These are phyloP conservation scores for Drosophila ogumai DNA, from an alignment of 1,140 invertebrate genomes.

Conservation along the genomic window DNA sequence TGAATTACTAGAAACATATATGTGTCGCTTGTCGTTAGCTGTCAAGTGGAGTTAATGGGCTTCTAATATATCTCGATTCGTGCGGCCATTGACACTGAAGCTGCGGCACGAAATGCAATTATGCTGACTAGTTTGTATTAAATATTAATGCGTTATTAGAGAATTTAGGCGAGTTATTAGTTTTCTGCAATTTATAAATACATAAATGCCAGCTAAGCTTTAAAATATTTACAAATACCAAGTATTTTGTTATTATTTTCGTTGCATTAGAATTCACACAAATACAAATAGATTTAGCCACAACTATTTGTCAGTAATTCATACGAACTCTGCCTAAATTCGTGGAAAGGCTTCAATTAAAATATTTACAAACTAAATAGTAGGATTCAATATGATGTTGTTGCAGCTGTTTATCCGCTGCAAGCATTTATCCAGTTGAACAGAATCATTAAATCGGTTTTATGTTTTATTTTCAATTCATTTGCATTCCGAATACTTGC, in stretches of 20 bases:
- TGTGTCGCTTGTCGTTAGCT: conserved; percentile 11
- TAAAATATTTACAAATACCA: background rate
- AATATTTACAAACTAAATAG: conserved; percentile 18
- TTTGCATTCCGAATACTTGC: conserved; percentile 13
- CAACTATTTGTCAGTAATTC: background rate
- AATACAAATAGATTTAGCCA: background rate
- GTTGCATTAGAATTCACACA: no score
- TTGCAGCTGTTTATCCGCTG: conserved; percentile 17
- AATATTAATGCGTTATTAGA: background rate
- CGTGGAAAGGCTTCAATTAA: conserved; percentile 1
- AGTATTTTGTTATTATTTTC: background rate
- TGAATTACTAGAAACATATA: background rate
- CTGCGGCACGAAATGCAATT: conserved; percentile 2
- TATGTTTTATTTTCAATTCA: conserved; percentile 40
- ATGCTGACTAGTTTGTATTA: background rate
- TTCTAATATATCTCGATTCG: conserved; percentile 2
- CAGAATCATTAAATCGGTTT: conserved; percentile 6
- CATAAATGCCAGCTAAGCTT: background rate
- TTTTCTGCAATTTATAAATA: background rate
- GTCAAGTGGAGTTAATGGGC: conserved; percentile 5
- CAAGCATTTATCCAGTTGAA: conserved; percentile 12
- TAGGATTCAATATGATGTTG: conserved; percentile 4
- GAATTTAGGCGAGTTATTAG: background rate
- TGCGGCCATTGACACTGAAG: conserved; percentile 2
- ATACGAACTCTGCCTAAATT: background rate